Conservation (phyloP, 2,113 vertebrate genomes). For the Pipra filicauda region DNA sequence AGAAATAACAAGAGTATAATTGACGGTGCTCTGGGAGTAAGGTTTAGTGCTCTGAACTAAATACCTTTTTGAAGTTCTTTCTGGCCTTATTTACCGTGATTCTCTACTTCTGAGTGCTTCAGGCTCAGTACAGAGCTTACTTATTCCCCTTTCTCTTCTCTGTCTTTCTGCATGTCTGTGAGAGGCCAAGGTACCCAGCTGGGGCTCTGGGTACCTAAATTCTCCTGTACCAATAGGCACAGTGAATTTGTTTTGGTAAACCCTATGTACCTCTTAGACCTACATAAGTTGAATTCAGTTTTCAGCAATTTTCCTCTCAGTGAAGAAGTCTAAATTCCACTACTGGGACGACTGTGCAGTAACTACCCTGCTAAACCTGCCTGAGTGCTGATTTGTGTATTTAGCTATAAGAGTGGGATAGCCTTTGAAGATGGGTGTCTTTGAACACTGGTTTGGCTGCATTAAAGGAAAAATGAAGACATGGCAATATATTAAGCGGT, state of each 20-base stretch:
- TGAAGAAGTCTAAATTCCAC: background rate
- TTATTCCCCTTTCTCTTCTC: background rate
- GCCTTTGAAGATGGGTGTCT: background rate
- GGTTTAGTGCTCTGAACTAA: background rate
- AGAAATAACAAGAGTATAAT: slow-evolving; percentile 31
- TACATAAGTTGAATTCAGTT: background rate
- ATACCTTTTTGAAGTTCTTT: slow-evolving; percentile 11
- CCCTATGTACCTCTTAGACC: background rate
- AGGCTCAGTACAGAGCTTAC: background rate
- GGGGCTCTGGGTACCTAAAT: background rate
- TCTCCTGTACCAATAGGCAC: background rate
- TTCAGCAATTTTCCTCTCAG: background rate
- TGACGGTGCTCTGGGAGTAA: slow-evolving; percentile 1
- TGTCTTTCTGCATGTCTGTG: background rate
- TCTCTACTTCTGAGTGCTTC: background rate
- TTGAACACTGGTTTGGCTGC: background rate
- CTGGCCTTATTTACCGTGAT: background rate
- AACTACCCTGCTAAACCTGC: background rate
- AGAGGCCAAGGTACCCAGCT: background rate
- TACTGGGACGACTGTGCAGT: background rate
- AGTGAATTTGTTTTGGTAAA: background rate
- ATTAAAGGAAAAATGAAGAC: background rate
- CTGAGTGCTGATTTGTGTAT: background rate
- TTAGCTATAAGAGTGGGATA: background rate
- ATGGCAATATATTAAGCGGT: background rate